Evolutionary conservation across 2,113 vertebrate genomes (phyloP).

Genomic region (Leptodactylus fuscus): DNA sequence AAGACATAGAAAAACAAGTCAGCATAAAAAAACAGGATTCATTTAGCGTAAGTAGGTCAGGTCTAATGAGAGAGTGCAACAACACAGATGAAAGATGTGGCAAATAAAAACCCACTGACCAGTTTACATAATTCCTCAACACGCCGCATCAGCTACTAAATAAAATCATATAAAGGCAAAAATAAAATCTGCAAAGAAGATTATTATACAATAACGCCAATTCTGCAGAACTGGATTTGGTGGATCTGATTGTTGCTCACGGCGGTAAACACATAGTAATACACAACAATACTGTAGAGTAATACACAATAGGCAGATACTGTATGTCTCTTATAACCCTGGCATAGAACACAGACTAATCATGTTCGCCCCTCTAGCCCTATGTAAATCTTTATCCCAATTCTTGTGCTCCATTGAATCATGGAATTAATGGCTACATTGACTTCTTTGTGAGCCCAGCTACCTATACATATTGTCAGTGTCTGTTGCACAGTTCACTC

Average conservation of each 20-base stretch:
- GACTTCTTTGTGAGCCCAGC: conserved; percentile 65
- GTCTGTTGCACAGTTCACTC: conserved; percentile 66
- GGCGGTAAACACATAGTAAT: not conserved
- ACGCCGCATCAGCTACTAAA: conserved; percentile 34
- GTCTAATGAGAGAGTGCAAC: conserved; percentile 65
- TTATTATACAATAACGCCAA: not conserved
- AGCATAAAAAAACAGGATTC: conserved; percentile 59
- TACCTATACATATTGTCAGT: conserved; percentile 65
- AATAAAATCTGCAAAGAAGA: not conserved
- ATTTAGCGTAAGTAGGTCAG: conserved; percentile 69
- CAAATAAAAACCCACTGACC: conserved; percentile 41
- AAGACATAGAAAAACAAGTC: conserved; percentile 60
- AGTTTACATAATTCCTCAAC: conserved; percentile 45
- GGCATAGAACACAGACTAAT: conserved; percentile 44
- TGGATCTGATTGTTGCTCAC: too few species aligned
- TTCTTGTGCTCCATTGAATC: conserved; percentile 67
- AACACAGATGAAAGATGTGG: conserved; percentile 59
- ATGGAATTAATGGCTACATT: conserved; percentile 68
- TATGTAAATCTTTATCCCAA: conserved; percentile 53
- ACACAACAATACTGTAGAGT: not conserved
- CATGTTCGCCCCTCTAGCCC: conserved; percentile 33
- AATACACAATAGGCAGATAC: not conserved
- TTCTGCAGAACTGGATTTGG: not conserved
- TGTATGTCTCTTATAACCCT: not conserved
- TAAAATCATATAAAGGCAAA: conserved; percentile 28